phyloP scores from a whole-genome alignment of 1,140 invertebrate species.

The Anastrepha obliqua region DNA sequence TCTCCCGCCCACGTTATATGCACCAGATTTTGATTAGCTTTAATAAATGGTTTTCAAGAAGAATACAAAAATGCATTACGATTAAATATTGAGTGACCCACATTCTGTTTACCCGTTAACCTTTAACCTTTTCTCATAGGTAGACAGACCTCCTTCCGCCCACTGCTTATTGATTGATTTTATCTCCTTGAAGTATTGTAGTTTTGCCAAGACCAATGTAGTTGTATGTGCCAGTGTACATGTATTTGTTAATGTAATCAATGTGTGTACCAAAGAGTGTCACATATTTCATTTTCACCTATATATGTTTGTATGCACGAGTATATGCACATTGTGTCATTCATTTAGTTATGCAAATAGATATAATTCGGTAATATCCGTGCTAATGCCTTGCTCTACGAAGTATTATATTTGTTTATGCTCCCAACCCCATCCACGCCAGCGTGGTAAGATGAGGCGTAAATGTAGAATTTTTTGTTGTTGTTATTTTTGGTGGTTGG shows the following conservation, averaged over 20 bases:
- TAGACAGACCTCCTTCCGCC: background rate
- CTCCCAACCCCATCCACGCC: background rate
- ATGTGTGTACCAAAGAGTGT: background rate
- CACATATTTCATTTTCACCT: background rate
- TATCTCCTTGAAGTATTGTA: background rate
- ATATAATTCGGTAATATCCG: slow-evolving; percentile 24
- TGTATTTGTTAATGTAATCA: background rate
- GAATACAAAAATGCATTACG: background rate
- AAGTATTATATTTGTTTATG: slow-evolving; percentile 11
- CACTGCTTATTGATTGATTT: background rate
- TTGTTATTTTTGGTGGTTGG: background rate
- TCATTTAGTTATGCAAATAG: background rate
- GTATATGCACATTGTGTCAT: background rate
- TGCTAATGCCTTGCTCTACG: background rate
- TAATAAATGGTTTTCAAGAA: no score
- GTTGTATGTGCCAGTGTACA: background rate
- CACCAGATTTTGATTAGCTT: no score
- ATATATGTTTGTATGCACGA: background rate
- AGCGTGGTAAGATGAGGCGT: background rate
- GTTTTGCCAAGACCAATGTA: background rate
- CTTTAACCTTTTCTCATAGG: background rate
- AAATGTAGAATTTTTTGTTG: background rate
- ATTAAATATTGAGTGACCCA: background rate
- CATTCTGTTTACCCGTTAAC: background rate
- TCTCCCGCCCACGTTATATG: no score